Evolutionary conservation across 1,140 invertebrate species (phyloP).

Genomic region (Papilio polytes): DNA sequence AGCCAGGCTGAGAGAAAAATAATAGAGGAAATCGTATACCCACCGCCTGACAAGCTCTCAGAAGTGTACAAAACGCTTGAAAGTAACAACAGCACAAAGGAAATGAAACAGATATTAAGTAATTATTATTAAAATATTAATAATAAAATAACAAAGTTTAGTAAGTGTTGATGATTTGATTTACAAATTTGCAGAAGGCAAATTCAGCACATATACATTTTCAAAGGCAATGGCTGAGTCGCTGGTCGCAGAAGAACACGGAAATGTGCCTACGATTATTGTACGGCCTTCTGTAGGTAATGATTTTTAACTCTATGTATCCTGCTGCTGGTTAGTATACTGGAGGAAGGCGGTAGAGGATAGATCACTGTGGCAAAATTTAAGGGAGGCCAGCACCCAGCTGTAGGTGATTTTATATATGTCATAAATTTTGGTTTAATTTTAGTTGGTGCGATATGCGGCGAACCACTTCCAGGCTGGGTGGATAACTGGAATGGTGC

Average conservation of each 20-base stretch:
- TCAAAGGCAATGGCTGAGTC: conserved; percentile 51
- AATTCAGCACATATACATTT: conserved; percentile 47
- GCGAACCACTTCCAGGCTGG: conserved; percentile 86
- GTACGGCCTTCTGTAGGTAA: conserved; percentile 55
- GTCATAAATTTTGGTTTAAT: neutral
- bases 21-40: neutral
- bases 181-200: conserved; percentile 41
- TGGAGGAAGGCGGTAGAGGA: no score
- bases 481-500: conserved; percentile 94
- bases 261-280: conserved; percentile 45
- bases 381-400: no score
- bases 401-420: no score
- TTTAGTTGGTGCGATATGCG: neutral
- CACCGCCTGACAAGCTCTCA: neutral
- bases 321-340: no score
- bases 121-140: neutral
- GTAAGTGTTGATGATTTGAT: neutral
- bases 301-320: conserved; percentile 70
- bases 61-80: conserved; percentile 1
- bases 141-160: neutral
- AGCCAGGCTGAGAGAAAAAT: neutral
- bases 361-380: no score
- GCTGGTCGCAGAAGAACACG: conserved; percentile 39
- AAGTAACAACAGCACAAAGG: neutral
- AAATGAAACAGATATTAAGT: conserved; percentile 18